Evolutionary conservation across 1,140 invertebrate genomes (phyloP).

Genomic region (Agrilus planipennis): DNA sequence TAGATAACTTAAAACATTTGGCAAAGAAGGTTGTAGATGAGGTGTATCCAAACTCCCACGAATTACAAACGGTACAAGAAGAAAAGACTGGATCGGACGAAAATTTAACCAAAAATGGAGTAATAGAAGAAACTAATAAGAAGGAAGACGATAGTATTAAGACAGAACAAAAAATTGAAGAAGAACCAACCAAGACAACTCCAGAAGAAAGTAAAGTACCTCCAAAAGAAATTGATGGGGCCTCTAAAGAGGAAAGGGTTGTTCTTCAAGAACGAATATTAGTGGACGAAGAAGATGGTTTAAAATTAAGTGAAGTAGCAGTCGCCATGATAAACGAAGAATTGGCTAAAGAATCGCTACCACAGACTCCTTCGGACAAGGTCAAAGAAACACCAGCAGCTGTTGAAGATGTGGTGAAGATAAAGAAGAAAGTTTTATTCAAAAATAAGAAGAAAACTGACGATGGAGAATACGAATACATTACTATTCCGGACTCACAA

Average conservation of each 20-base stretch:
- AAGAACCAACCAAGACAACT: no score
- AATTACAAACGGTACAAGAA: conserved; percentile 18
- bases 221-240: no score
- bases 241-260: no score
- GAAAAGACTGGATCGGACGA: no score
- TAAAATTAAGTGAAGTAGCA: conserved; percentile 17
- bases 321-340: conserved; percentile 12
- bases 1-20: conserved; percentile 24
- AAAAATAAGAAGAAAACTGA: conserved; percentile 32
- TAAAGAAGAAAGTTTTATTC: conserved; percentile 36
- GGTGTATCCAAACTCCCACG: conserved; percentile 16
- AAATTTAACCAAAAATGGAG: no score
- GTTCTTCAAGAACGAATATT: conserved; percentile 19
- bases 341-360: conserved; percentile 4
- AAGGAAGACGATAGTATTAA: conserved; percentile 6
- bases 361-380: conserved; percentile 5
- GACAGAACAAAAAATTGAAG: conserved; percentile 7
- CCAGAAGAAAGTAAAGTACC: no score
- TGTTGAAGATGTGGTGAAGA: conserved; percentile 17
- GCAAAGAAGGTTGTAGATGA: conserved; percentile 25
- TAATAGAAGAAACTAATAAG: conserved; percentile 6
- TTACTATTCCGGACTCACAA: no score
- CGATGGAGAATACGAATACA: conserved; percentile 25
- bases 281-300: conserved; percentile 25
- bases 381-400: conserved; percentile 25